Evolutionary conservation across 2,888 invertebrate species (phyloP).

Genomic region (Physocephala rufipes): DNA sequence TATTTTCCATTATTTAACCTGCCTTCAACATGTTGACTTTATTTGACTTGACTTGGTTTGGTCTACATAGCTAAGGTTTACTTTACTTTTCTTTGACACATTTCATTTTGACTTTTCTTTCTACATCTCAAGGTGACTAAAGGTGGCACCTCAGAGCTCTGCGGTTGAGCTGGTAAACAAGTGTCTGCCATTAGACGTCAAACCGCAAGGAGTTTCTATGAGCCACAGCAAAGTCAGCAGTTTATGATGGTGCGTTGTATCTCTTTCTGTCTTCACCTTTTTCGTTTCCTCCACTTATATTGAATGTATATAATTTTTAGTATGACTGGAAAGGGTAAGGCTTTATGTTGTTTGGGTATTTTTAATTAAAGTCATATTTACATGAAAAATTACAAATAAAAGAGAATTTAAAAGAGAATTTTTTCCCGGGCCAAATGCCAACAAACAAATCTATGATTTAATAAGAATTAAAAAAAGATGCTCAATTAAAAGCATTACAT

Average conservation of each 20-base stretch:
- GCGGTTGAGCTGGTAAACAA: conserved; percentile 10
- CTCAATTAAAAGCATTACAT: too few relatives aligned
- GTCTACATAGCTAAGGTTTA: not conserved
- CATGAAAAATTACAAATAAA: not conserved
- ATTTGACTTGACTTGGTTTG: not conserved
- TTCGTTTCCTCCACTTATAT: not conserved
- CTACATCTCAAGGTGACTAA: not conserved
- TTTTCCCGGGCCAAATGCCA: too few relatives aligned
- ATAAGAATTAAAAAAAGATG: too few relatives aligned
- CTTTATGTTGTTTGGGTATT: not conserved
- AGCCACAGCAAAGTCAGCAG: not conserved
- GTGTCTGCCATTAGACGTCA: not conserved
- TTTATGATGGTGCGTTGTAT: not conserved
- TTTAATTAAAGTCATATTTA: conserved; percentile 10
- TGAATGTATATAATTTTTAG: not conserved
- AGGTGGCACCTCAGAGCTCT: not conserved
- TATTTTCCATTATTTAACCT: conserved; percentile 6
- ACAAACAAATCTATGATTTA: too few relatives aligned
- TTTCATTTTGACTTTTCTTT: too few relatives aligned
- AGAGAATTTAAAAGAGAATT: too few relatives aligned
- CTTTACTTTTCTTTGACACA: conserved; percentile 2
- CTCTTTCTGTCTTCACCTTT: not conserved
- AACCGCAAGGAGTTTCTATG: not conserved
- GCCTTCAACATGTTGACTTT: conserved; percentile 1
- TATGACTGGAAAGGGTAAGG: not conserved